phyloP scores from a whole-genome alignment of 2,113 vertebrate genomes.

The Neolamprologus tretocephalus region DNA sequence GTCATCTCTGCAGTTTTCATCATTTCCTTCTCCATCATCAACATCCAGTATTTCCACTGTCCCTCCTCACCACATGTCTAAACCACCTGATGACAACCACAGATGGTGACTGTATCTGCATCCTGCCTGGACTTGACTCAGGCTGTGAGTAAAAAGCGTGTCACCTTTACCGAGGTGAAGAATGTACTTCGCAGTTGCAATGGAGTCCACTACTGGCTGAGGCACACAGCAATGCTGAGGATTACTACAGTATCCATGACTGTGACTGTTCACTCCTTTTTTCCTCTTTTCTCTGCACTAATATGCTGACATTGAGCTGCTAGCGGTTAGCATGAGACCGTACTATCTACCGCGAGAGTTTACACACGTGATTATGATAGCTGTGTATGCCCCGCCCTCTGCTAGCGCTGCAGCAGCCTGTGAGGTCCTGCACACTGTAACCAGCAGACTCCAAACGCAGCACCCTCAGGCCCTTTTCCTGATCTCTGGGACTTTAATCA shows the following conservation, averaged over 20 bases:
- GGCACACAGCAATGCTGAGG: background rate
- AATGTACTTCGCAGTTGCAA: background rate
- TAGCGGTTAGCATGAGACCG: background rate
- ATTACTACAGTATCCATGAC: background rate
- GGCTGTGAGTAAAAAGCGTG: background rate
- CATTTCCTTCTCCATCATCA: background rate
- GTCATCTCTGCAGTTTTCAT: background rate
- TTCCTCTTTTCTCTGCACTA: background rate
- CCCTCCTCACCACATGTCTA: background rate
- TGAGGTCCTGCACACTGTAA: background rate
- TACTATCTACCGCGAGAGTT: background rate
- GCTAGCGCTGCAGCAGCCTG: background rate
- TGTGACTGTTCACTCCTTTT: background rate
- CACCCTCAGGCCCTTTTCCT: background rate
- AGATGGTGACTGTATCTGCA: background rate
- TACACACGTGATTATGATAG: background rate
- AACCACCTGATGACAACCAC: background rate
- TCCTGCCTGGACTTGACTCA: background rate
- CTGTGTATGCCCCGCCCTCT: background rate
- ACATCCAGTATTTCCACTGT: background rate
- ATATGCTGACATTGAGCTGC: background rate
- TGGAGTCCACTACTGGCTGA: background rate
- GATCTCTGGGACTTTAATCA: background rate
- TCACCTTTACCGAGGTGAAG: background rate
- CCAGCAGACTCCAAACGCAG: background rate